Conservation (phyloP, 2,113 vertebrate genomes). For the Centropus unirufus region DNA sequence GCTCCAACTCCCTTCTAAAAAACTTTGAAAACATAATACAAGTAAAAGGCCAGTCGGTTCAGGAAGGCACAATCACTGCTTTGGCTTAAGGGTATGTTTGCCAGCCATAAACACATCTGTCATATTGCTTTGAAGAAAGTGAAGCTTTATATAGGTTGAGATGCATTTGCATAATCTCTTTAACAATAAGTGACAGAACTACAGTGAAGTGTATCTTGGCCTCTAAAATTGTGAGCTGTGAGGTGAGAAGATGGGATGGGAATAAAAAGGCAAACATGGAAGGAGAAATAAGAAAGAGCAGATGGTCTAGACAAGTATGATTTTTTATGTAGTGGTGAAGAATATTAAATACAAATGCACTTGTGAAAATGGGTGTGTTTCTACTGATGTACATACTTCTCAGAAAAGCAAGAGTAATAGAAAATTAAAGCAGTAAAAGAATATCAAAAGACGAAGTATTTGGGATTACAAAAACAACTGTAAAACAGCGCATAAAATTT, state of each 20-base stretch:
- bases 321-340: background rate
- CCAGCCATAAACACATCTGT: constrained; percentile 27
- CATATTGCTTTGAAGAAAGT: constrained; percentile 33
- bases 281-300: background rate
- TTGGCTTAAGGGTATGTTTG: constrained; percentile 30
- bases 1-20: background rate
- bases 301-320: background rate
- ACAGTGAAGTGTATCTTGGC: background rate
- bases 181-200: constrained; percentile 31
- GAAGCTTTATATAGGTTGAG: constrained; percentile 22
- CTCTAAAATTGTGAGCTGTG: background rate
- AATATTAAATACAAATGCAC: background rate
- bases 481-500: background rate
- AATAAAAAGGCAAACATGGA: constrained; percentile 2
- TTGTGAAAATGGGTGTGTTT: background rate
- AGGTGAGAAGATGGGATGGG: background rate
- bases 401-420: background rate
- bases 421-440: background rate
- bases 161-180: constrained; percentile 40
- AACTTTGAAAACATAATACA: background rate
- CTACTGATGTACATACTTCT: background rate
- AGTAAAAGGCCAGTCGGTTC: constrained; percentile 42
- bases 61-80: background rate
- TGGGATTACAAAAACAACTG: background rate
- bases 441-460: background rate